phyloP scores from a whole-genome alignment of 2,888 invertebrate genomes.

The Sarcophaga variegata region DNA sequence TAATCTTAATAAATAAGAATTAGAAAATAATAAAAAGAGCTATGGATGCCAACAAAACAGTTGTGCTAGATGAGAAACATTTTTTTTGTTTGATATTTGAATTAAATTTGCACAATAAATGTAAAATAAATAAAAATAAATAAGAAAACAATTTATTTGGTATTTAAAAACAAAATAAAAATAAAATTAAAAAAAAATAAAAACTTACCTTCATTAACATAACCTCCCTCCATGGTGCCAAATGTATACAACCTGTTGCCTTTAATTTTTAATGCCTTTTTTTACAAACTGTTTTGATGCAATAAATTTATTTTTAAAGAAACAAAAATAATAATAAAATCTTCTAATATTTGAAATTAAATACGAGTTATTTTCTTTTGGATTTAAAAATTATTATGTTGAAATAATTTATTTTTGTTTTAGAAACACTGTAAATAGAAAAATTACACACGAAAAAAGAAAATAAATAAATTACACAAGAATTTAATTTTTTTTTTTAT shows the following conservation, averaged over 20 bases:
- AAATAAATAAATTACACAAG: background rate
- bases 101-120: too few species aligned
- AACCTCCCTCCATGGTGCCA: slow-evolving; percentile 81
- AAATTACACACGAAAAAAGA: slow-evolving; percentile 11
- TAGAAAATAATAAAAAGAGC: too few species aligned
- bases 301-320: slow-evolving; percentile 18
- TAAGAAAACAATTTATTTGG: too few species aligned
- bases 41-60: too few species aligned
- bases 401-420: slow-evolving; percentile 38
- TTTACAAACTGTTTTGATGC: background rate
- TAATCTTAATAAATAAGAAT: too few species aligned
- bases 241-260: slow-evolving; percentile 77
- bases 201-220: slow-evolving; percentile 81
- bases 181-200: background rate
- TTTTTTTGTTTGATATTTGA: too few species aligned
- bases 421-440: slow-evolving; percentile 51
- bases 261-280: slow-evolving; percentile 63
- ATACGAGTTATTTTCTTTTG: slow-evolving; percentile 18
- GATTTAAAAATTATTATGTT: slow-evolving; percentile 38
- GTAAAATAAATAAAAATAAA: too few species aligned
- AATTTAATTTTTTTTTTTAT: slow-evolving; percentile 9
- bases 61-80: too few species aligned
- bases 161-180: background rate
- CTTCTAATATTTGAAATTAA: background rate
- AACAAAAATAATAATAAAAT: background rate